Evolutionary conservation across 2,888 invertebrate species (phyloP), one percentile per base, ranked within the genome.

Genomic region (Meteorus colon): DNA sequence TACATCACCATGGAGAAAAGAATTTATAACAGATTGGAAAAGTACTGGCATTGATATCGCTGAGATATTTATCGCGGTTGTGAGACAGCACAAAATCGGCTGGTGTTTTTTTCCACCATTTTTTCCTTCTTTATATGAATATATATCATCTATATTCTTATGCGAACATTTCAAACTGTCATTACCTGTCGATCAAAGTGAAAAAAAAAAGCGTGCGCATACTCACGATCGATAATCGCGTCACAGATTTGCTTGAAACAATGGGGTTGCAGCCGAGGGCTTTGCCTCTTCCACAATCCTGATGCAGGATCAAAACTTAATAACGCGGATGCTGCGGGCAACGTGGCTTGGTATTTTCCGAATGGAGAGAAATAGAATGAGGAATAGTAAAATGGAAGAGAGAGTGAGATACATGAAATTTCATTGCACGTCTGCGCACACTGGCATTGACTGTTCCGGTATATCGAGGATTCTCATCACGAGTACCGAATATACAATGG

Each of bases 171-270:
- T 88, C 87, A 87, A 87, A 87, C 88, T 87, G 88, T 86, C 87
- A 87, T 88, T 88, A 88, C 88, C 88, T 88, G 87, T 87, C 88
- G 87, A 89, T 89, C 88, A 88, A 88, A 87, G 86, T 87, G 24
- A 88, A 87, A 85, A 84, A 85, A 84, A 82, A 83, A 31, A 31
- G 75, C 60, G 60, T 51, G 67, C 31, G 72, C 66, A 76, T 70
- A 24, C 72, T 59, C 45, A 81, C 84, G 87, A 88, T 88, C 87
- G 84, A 88, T 87, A 85, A 86, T 87, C 85, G 83, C 83, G 84
- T 86, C 85, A 87, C 86, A 88, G 88, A 87, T 87, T 78, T 81
- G 67, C 31, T 27, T 65, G 59, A 72, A 76, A 59, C 71, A 74
- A 74, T 74, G 27, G 65, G 27, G 8, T 19, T 12, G 51, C 12